Percentiles rank a stretch among this genome's conserved stretches.
phyloP scores from a whole-genome alignment of 2,888 invertebrate species.

The Magallana nippona region DNA sequence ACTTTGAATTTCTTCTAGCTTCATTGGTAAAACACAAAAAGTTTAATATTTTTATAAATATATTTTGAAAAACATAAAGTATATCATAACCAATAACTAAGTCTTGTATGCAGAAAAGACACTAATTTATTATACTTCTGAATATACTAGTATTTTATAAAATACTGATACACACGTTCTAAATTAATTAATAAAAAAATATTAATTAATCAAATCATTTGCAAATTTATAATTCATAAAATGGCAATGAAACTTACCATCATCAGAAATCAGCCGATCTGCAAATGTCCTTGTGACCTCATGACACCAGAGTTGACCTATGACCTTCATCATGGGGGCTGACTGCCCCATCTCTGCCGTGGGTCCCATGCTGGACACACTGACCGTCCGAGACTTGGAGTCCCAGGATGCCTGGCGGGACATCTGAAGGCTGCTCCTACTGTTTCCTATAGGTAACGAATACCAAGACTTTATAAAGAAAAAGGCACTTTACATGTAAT shows the following conservation, averaged over 20 bases:
- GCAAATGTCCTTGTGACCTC: conserved; percentile 76
- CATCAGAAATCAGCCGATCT: conserved; percentile 73
- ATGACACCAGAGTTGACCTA: conserved; percentile 78
- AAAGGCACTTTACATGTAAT: background rate
- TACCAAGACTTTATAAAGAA: background rate
- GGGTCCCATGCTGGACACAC: conserved; percentile 51
- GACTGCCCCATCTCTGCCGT: conserved; percentile 53
- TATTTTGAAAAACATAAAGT: too few species aligned
- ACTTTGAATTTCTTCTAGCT: too few species aligned
- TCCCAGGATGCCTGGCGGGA: conserved; percentile 60
- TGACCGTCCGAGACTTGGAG: conserved; percentile 56
- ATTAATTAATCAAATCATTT: too few species aligned
- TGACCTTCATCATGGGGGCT: conserved; percentile 76
- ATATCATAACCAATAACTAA: too few species aligned
- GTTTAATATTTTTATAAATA: too few species aligned
- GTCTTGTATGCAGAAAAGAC: too few species aligned
- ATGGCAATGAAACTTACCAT: conserved; percentile 71
- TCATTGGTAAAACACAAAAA: too few species aligned
- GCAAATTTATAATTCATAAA: too few species aligned
- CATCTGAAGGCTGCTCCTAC: conserved; percentile 50
- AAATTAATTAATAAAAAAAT: too few species aligned
- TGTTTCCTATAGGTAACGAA: conserved; percentile 51
- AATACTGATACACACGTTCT: too few species aligned
- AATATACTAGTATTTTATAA: too few species aligned
- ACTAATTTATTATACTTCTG: too few species aligned